A percentile compares a stretch with the other conserved stretches of the same genome.
Conservation (phyloP, 2,888 invertebrate species). For the Euspilapteryx auroguttella region DNA sequence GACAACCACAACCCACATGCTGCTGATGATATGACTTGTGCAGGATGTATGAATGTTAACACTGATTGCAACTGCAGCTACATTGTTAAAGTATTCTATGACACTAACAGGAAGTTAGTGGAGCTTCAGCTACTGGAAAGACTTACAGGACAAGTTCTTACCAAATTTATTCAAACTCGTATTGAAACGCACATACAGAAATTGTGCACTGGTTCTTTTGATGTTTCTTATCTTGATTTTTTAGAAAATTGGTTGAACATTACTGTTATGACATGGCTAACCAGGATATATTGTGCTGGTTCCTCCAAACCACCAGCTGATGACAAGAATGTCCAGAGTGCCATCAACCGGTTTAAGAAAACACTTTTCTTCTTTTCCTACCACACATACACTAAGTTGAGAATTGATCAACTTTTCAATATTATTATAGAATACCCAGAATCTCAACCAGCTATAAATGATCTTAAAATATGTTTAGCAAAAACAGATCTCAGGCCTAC, state of each 20-base stretch:
- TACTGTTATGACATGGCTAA: constrained; percentile 85
- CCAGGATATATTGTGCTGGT: constrained; percentile 75
- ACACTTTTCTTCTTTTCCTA: constrained; percentile 82
- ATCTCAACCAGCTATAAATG: constrained; percentile 89
- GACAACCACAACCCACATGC: constrained; percentile 56
- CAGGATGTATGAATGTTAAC: constrained; percentile 70
- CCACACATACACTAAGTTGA: constrained; percentile 83
- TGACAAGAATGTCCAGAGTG: constrained; percentile 53
- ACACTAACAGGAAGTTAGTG: constrained; percentile 76
- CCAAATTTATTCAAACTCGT: constrained; percentile 78
- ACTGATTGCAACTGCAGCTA: constrained; percentile 62
- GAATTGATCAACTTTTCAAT: constrained; percentile 92
- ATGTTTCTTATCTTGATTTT: constrained; percentile 75
- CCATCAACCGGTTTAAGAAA: constrained; percentile 70
- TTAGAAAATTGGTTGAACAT: constrained; percentile 87
- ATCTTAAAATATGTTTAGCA: constrained; percentile 82
- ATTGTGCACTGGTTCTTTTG: constrained; percentile 84
- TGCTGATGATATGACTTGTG: constrained; percentile 66
- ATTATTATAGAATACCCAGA: constrained; percentile 98
- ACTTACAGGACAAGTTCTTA: constrained; percentile 82
- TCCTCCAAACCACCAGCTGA: constrained; percentile 60
- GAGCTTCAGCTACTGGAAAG: constrained; percentile 80
- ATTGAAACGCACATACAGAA: constrained; percentile 84
- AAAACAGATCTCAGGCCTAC: constrained; percentile 81
- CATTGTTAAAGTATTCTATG: constrained; percentile 72